phyloP scores from a whole-genome alignment of 1,140 invertebrate genomes.

The Drosophila fuyamai region DNA sequence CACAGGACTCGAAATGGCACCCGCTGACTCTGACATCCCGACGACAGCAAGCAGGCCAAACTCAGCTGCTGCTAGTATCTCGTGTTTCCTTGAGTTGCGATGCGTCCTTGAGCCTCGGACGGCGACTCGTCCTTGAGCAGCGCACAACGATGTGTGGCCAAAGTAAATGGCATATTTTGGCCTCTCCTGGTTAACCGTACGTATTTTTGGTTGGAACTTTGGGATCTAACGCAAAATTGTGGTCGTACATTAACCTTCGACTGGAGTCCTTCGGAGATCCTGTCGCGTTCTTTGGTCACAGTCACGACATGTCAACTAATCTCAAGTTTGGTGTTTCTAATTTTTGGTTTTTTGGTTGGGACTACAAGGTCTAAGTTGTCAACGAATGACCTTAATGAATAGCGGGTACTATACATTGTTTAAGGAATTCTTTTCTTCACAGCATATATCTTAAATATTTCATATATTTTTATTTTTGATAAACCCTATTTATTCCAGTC shows the following conservation, averaged over 20 bases:
- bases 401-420: background rate
- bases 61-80: conserved; percentile 35
- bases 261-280: conserved; percentile 22
- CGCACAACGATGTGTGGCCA: conserved; percentile 63
- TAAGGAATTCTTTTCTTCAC: background rate
- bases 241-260: conserved; percentile 67
- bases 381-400: background rate
- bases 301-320: conserved; percentile 39
- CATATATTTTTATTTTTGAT: too few species aligned
- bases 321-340: conserved; percentile 42
- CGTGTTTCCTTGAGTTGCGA: conserved; percentile 26
- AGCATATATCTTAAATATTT: too few species aligned
- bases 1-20: conserved; percentile 35
- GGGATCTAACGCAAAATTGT: conserved; percentile 55
- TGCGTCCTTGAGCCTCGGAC: conserved; percentile 3
- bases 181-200: conserved; percentile 77
- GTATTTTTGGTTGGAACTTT: conserved; percentile 18
- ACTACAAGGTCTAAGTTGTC: conserved; percentile 14
- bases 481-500: too few species aligned
- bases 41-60: conserved; percentile 64
- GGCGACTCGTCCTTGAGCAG: conserved; percentile 51
- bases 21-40: conserved; percentile 60
- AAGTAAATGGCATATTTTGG: conserved; percentile 79
- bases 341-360: conserved; percentile 28
- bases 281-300: conserved; percentile 63